Evolutionary conservation across 2,113 vertebrate species (phyloP), one percentile per base, ranked within the genome.

Genomic region (Mugil cephalus): DNA sequence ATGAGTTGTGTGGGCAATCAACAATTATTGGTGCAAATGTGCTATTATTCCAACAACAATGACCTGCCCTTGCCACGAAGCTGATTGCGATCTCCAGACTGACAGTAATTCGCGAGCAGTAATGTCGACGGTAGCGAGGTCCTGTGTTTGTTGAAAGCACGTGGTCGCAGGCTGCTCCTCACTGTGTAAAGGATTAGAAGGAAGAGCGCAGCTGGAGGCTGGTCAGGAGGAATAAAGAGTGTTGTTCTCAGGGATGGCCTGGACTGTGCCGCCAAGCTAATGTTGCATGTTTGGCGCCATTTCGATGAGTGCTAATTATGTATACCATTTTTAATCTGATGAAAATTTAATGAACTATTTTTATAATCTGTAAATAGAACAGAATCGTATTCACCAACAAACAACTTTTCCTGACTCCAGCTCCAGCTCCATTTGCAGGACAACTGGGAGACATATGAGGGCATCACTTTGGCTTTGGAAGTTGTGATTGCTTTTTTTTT

Each of bases 231-330:
- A n/a, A n/a, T 30, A 5, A 3, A 5, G 24, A 30, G 24, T 50
- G 66, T 70, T 34, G 48, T 18, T 50, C 15, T 54, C 12, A 40
- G 47, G 42, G n/a, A 21, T 48, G 55, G 52, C 17, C 34, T 47
- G 15, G 40, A 54, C 39, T 54, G 47, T 0, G 3, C 40, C 60
- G 47, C n/a, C 68, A 67, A 30, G 1, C 12, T 39, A 52, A 1
- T 12, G 38, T 4, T 38, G 18, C 48, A 43, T 15, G 10, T 17
- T 48, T 7, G 47, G 35, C 6, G 19, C 35, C 59, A 12, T 53
- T 42, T 59, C 21, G 50, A 17, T 48, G 24, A 30, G n/a, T n/a
- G n/a, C n/a, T n/a, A n/a, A n/a, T n/a, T n/a, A n/a, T n/a, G n/a
- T n/a, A n/a, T n/a, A n/a, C n/a, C n/a, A n/a, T n/a, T n/a, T n/a